Evolutionary conservation across 92 coral and sea anemone species (phyloP).

Genomic region (Porites divaricata): DNA sequence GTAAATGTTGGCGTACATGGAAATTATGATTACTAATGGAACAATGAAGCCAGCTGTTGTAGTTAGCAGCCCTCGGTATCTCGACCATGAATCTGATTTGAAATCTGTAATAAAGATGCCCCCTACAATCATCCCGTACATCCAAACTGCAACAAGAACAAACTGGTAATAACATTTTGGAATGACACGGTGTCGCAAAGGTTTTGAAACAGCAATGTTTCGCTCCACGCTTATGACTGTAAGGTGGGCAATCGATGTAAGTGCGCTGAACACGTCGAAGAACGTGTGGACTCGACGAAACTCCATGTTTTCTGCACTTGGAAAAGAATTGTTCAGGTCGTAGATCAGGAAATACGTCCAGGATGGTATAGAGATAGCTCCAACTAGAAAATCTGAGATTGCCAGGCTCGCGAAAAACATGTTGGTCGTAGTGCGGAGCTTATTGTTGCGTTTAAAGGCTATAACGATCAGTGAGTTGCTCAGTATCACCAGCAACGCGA

Average conservation of each 20-base stretch:
- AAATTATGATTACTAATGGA: constrained; percentile 51
- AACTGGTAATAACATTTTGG: constrained; percentile 38
- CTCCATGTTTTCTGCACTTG: background rate
- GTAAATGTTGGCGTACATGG: constrained; percentile 53
- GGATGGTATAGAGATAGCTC: constrained; percentile 60
- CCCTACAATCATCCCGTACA: constrained; percentile 41
- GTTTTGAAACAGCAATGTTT: constrained; percentile 61
- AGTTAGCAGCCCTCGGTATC: constrained; percentile 40
- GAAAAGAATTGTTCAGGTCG: constrained; percentile 32
- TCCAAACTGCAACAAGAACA: constrained; percentile 39
- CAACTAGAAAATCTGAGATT: constrained; percentile 62
- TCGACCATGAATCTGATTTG: constrained; percentile 31
- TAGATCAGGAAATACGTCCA: constrained; percentile 57
- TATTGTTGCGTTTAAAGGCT: constrained; percentile 48
- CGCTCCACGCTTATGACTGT: constrained; percentile 65
- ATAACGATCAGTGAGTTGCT: constrained; percentile 56
- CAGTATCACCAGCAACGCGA: constrained; percentile 31
- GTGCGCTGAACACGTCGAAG: constrained; percentile 63
- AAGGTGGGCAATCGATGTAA: constrained; percentile 62
- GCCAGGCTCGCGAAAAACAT: constrained; percentile 67
- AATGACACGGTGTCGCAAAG: constrained; percentile 55
- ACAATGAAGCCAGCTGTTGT: constrained; percentile 48
- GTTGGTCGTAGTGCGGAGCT: constrained; percentile 57
- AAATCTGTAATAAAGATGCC: constrained; percentile 39
- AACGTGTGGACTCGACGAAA: constrained; percentile 41